phyloP scores from a whole-genome alignment of 1,140 invertebrate species.

The Zaprionus gabonicus region DNA sequence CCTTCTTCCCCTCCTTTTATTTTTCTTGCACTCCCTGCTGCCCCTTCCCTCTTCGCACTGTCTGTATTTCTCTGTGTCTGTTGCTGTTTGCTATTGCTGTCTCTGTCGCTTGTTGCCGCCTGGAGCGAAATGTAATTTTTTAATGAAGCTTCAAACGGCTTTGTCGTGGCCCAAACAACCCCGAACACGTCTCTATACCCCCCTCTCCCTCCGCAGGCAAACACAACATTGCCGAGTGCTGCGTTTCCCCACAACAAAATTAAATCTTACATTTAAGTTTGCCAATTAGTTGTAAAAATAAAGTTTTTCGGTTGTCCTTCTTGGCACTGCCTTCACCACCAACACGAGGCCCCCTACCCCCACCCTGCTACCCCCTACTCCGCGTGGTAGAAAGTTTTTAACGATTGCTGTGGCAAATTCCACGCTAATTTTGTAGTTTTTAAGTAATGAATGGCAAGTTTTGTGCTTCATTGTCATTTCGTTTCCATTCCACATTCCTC shows the following conservation, averaged over 20 bases:
- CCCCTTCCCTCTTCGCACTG: not conserved
- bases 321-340: not conserved
- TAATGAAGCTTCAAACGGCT: conserved; percentile 77
- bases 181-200: not conserved
- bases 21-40: not conserved
- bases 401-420: conserved; percentile 72
- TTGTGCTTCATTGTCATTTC: conserved; percentile 71
- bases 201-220: not conserved
- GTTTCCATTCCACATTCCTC: conserved; percentile 22
- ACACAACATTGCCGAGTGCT: conserved; percentile 18
- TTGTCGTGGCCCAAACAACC: conserved; percentile 50
- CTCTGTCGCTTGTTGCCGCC: conserved; percentile 34
- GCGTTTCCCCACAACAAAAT: conserved; percentile 67
- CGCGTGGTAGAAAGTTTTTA: conserved; percentile 59
- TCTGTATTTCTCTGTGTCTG: not conserved
- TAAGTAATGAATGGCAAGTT: conserved; percentile 80
- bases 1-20: no score
- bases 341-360: not conserved
- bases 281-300: conserved; percentile 84
- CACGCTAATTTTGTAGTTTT: conserved; percentile 77
- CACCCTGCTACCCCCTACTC: not conserved
- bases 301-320: conserved; percentile 58
- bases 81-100: not conserved
- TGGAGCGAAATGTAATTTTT: conserved; percentile 71
- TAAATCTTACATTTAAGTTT: conserved; percentile 84